Base-by-base conservation (phyloP, 2,113 vertebrate genomes). In the Notothenia coriiceps region DNA sequence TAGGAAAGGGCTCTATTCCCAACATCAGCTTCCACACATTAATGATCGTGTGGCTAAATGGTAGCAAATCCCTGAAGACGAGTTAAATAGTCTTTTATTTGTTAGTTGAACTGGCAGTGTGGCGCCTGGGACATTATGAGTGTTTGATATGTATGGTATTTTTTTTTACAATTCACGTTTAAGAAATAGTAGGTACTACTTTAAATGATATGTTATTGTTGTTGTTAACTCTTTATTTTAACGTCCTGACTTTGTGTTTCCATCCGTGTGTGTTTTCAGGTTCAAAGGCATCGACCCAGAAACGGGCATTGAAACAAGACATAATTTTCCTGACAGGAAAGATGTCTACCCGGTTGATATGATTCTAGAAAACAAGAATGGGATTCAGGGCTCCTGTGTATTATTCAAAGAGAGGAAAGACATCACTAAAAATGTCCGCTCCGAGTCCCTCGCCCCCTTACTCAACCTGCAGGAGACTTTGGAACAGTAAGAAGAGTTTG, bases 301-400 rank as follows among this genome's bases (percentile, higher is more conserved):
- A 69, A 96, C 96, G 0, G 96, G 95, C 13, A 96, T 96, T 57
- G 70, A 96, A 77, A 93, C 93, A 85, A 69, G 79, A 69, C 62
- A 90, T 0, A 4, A 44, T 0, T 57, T 84, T 22, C 5, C n/a
- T 2, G 79, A 56, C 2, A 5, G 80, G n/a, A 94, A 95, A 52
- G 97, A 98, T 8, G 76, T 96, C 83, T 99, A 99, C 79, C 97
- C 98, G 0, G 74, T 98, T 29, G 85, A 95, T 4, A 94, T 97
- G 74, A 71, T 98, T 85, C 66, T 94, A 5, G 96, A 99, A 8
- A 93, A 98, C 77, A 96, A 96, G 40, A 79, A 94, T 20, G 97
- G 97, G 20, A 92, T 97, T 46, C 97, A 98, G 79, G 98, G 98
- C 49, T 99, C 98, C 0, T 99, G 98, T 86, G 91, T 83, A 1